Base-by-base conservation (phyloP, 2,797 vertebrate genomes). In the Erpetoichthys calabaricus region DNA sequence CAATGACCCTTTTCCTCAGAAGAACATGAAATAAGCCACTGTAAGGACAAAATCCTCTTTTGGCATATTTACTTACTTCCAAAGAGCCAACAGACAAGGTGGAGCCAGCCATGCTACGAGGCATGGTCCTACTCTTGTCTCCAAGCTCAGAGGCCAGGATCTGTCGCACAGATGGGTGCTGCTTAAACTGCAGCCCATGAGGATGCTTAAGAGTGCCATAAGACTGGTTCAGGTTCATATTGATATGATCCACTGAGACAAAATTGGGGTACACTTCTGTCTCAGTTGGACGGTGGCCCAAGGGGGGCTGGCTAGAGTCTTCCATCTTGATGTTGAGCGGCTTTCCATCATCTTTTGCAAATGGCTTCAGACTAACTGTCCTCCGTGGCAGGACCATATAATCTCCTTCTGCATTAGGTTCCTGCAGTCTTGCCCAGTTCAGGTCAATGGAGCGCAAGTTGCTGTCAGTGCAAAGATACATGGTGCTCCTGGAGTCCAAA, bases 371-470 rank as follows among this genome's bases (percentile, higher is more conserved):
- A 81, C 89, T 94, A 74, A 91, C 77, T 64, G 90, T 92, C 79
- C 94, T 82, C 45, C 92, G 85, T 6, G 96, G 96, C 65, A 98
- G 82, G 70, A 98, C 91, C 91, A 97, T 97, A 75, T 98, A 99
- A 79, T 98, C 94, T 64, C 95, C 91, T 79, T 97, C 92, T 69
- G 81, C 74, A 72, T 74, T 73, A 1, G 88, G 85, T 41, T 91
- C 79, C 0, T 86, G 81, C 0, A 89, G 83, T 49, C 84, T 82
- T 43, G 91, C 78, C 92, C 94, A 98, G 1, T 91, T 86, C n/a
- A 85, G 80, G 42, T 86, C 85, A 72, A 85, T 60, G 2, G 79
- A 84, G 53, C 80, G 45, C 70, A 97, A 75, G 67, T 89, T 89
- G 54, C 89, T 92, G 70, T 98, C 94, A 0, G 92, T 90, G 70